Conservation (phyloP, 2,888 invertebrate genomes). For the Meteorus cinctellus region DNA sequence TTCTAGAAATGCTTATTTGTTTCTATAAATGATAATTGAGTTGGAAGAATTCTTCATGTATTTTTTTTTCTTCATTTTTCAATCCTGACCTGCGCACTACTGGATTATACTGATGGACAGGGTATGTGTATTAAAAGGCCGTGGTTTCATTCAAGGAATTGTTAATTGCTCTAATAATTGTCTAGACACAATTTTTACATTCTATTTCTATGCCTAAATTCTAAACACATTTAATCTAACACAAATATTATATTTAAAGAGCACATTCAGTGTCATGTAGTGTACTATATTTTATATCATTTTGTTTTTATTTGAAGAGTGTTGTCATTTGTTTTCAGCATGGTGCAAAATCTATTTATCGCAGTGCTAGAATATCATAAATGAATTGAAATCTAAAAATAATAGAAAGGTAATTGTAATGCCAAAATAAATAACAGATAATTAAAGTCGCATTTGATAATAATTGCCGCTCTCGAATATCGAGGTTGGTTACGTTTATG, state of each 20-base stretch:
- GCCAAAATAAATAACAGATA: background rate
- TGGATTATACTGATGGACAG: constrained; percentile 10
- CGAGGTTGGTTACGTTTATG: constrained; percentile 6
- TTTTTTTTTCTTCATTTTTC: constrained; percentile 35
- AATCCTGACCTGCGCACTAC: constrained; percentile 50
- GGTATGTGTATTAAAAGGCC: background rate
- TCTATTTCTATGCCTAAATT: constrained; percentile 35
- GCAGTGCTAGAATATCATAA: constrained; percentile 25
- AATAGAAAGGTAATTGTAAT: background rate
- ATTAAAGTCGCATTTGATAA: background rate
- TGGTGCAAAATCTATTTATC: constrained; percentile 22
- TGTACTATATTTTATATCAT: constrained; percentile 21
- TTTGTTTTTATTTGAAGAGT: background rate
- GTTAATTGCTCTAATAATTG: constrained; percentile 23
- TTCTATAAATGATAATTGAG: background rate
- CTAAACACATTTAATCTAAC: constrained; percentile 20
- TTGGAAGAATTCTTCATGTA: background rate
- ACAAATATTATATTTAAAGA: constrained; percentile 1
- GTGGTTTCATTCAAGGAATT: constrained; percentile 34
- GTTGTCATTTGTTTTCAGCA: background rate
- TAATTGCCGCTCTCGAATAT: background rate
- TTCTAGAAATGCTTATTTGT: background rate
- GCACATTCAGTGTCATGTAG: constrained; percentile 35
- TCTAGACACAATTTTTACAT: constrained; percentile 19
- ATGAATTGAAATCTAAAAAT: background rate